These are phyloP conservation scores for Amiota communis DNA, from an alignment of 2,888 invertebrate species.

Conservation along the genomic window DNA sequence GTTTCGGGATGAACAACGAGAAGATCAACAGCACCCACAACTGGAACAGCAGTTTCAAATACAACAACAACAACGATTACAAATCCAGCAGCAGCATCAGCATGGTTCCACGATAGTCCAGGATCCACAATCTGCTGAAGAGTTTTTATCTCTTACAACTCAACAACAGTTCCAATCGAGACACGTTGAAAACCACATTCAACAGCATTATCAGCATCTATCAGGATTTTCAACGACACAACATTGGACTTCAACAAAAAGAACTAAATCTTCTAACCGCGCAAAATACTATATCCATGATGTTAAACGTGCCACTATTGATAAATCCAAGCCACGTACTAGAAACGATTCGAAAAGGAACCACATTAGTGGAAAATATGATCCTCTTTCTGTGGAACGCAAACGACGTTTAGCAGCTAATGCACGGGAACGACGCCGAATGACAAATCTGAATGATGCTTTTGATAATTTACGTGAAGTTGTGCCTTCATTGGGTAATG, in stretches of 20 bases:
- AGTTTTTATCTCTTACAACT: background rate
- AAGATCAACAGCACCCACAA: constrained; percentile 26
- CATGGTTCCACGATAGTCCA: too few species aligned
- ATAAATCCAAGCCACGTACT: background rate
- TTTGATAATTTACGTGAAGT: constrained; percentile 82
- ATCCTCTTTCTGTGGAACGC: constrained; percentile 51
- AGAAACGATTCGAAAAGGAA: background rate
- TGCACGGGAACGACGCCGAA: constrained; percentile 82
- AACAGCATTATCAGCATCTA: background rate
- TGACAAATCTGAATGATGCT: constrained; percentile 84
- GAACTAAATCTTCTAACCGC: background rate
- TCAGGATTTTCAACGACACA: background rate
- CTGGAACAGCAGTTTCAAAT: constrained; percentile 2
- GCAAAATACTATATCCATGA: background rate
- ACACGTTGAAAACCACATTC: background rate
- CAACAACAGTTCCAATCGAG: background rate
- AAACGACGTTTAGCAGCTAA: constrained; percentile 82
- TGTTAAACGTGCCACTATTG: too few species aligned
- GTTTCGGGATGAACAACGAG: constrained; percentile 28
- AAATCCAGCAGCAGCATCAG: background rate
- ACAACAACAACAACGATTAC: background rate
- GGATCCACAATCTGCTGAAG: too few species aligned
- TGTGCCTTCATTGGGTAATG: constrained; percentile 81
- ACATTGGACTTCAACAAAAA: background rate
- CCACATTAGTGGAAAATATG: background rate